Evolutionary conservation across 2,113 vertebrate species (phyloP).

Genomic region (Martes martes): DNA sequence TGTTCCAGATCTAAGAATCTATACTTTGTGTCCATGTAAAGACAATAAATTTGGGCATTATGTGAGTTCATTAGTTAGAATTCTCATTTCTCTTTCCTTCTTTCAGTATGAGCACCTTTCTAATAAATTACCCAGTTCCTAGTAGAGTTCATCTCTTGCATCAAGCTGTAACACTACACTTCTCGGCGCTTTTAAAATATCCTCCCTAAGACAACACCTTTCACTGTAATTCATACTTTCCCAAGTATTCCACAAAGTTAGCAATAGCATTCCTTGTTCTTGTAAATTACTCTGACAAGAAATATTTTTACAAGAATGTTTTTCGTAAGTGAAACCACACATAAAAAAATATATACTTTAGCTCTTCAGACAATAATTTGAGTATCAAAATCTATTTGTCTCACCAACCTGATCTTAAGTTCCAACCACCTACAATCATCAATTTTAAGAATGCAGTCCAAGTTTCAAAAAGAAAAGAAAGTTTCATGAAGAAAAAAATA

Average conservation of each 20-base stretch:
- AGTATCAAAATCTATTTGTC: constrained; percentile 14
- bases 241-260: background rate
- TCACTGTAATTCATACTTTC: background rate
- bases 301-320: background rate
- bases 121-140: background rate
- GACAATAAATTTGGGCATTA: background rate
- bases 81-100: background rate
- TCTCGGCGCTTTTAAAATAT: background rate
- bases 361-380: background rate
- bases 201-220: background rate
- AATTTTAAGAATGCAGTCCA: background rate
- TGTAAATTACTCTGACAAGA: background rate
- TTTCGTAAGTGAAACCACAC: background rate
- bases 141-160: background rate
- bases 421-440: background rate
- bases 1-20: background rate
- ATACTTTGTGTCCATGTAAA: background rate
- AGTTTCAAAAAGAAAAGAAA: constrained; percentile 5
- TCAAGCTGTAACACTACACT: background rate
- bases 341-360: constrained; percentile 1
- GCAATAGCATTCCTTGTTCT: background rate
- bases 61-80: background rate
- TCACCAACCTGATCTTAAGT: background rate
- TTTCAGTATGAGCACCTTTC: background rate
- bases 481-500: background rate